Evolutionary conservation across 92 coral and sea anemone genomes (phyloP), one percentile per base, ranked within the genome.

Genomic region (Parazoanthus swiftii): DNA sequence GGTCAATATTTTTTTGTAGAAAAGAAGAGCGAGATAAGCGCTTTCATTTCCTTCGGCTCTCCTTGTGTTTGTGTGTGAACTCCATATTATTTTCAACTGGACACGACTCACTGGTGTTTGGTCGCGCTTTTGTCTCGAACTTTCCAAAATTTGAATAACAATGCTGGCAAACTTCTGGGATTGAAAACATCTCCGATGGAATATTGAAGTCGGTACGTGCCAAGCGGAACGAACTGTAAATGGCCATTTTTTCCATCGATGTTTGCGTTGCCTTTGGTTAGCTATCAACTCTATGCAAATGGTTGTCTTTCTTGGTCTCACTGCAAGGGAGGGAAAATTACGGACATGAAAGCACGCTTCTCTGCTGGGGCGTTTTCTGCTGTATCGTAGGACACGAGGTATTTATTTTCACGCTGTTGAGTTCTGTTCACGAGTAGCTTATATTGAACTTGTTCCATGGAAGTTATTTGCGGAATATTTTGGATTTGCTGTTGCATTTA

Each of bases 81-180:
- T 35, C 70, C 48, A 38, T 63, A 23, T 81, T 81, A 20, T 20
- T 46, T 63, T 33, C 56, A 58, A 11, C 54, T 58, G 85, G 74
- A 59, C 85, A 66, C 85, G 73, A 81, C 21, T 66, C 74, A 81
- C 43, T 81, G 85, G 15, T 6, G 10, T 63, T 81, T 63, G 85
- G 73, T 56, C n/a, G 65, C 33, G 46, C 51, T 81, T 81, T 81
- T 81, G 85, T 81, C 85, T 81, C 85, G 85, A 81, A 81, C 85
- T 16, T 81, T 81, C 85, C 51, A 81, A 63, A 81, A 81, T 81
- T 81, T 58, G 73, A 81, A 81, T 81, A 36, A 81, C 85, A 81
- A 81, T 36, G 26, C 68, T 8, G 20, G 11, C 7, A 36, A 37
- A 33, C 26, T 10, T 11, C 11, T 39, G 14, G 13, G 74, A 20